A percentile compares a stretch with the other conserved stretches of the same genome.
These are phyloP conservation scores for Astreopora myriophthalma DNA, from an alignment of 64 coral and sea anemone genomes.

Conservation along the genomic window DNA sequence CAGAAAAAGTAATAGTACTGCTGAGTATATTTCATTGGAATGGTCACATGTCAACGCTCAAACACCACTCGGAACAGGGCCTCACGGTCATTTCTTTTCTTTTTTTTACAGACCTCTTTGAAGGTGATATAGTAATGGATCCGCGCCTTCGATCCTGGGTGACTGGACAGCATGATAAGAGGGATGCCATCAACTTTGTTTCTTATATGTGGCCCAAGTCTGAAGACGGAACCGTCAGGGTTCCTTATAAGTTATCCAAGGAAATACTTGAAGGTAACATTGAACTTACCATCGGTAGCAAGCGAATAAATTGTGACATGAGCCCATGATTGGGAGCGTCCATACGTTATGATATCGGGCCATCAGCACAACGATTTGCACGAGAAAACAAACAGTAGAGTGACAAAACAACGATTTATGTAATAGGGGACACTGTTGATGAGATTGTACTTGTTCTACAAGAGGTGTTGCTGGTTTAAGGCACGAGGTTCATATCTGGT, in stretches of 20 bases:
- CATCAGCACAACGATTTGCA: no score
- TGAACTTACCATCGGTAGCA: no score
- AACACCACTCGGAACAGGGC: background rate
- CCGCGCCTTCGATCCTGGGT: slow-evolving; percentile 62
- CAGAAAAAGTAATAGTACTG: no score
- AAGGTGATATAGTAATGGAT: slow-evolving; percentile 89
- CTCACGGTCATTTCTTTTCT: background rate
- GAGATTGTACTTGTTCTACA: no score
- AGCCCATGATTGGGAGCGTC: no score
- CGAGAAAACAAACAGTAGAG: no score
- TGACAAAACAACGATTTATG: no score
- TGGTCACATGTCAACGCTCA: background rate
- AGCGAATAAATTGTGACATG: no score
- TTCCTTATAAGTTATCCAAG: background rate
- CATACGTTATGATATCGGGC: no score
- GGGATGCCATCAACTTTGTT: slow-evolving; percentile 70
- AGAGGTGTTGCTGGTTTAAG: no score
- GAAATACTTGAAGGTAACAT: background rate
- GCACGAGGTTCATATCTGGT: no score
- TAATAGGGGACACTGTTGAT: no score
- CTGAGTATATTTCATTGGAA: background rate
- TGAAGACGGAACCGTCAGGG: slow-evolving; percentile 34
- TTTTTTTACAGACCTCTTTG: slow-evolving; percentile 73
- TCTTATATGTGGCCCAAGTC: slow-evolving; percentile 56
- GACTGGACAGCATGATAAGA: slow-evolving; percentile 71